These are phyloP conservation scores for Sphaerophoria rueppellii DNA, from an alignment of 2,888 invertebrate genomes.

Conservation along the genomic window DNA sequence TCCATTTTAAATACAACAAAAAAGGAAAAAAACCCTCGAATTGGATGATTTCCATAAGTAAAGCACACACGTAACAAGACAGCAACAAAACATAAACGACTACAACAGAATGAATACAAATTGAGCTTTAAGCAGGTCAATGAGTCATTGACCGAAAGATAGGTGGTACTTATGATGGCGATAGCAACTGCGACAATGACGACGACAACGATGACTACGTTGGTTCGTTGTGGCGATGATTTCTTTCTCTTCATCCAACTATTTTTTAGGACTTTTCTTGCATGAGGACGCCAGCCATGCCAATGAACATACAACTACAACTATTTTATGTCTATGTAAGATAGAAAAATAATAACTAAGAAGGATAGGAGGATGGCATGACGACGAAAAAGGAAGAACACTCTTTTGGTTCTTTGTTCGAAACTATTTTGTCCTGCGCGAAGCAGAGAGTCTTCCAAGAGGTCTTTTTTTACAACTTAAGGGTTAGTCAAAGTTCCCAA, in stretches of 20 bases:
- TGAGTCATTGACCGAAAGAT: constrained; percentile 72
- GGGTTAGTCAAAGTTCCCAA: constrained; percentile 1
- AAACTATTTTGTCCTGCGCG: constrained; percentile 64
- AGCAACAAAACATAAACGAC: background rate
- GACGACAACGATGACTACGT: constrained; percentile 5
- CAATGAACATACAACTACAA: background rate
- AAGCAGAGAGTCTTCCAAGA: constrained; percentile 17
- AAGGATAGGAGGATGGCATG: constrained; percentile 55
- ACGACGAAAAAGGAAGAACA: constrained; percentile 44
- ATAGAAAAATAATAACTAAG: constrained; percentile 21
- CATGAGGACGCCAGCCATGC: background rate
- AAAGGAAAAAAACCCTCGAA: background rate
- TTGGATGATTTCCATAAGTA: constrained; percentile 42
- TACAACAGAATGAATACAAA: constrained; percentile 37
- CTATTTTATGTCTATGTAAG: background rate
- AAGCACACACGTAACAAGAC: constrained; percentile 4
- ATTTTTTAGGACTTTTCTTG: constrained; percentile 30
- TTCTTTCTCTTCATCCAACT: constrained; percentile 16
- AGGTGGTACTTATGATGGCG: constrained; percentile 59
- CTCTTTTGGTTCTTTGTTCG: constrained; percentile 1
- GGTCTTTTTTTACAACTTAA: background rate
- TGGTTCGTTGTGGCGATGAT: background rate
- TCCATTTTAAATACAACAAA: constrained; percentile 14
- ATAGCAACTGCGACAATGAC: background rate
- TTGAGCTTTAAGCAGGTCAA: constrained; percentile 64